Base-by-base conservation (phyloP, 2,888 invertebrate genomes). In the Fragum whitleyi region DNA sequence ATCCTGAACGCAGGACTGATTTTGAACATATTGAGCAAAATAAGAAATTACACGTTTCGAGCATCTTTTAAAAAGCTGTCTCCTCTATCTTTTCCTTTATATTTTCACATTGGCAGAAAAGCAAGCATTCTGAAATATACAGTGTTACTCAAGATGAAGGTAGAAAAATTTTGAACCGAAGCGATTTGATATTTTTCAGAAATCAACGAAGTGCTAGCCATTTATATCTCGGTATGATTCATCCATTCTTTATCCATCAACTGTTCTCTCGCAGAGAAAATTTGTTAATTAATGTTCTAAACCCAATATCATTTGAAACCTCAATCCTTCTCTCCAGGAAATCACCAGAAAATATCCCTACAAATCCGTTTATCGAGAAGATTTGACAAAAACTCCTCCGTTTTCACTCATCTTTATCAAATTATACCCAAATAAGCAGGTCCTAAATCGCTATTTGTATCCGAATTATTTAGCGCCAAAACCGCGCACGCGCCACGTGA, bases 331-430 rank as follows among this genome's bases (percentile, higher is more conserved):
- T 65, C 42, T 9, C 19, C n/a, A 42, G 42, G n/a, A 65, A 65
- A 65, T 65, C n/a, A 65, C 36, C 65, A 61, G 39, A 21, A 65
- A 65, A 65, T 65, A 65, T 65, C 32, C 29, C 42, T 65, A 21
- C 42, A 39, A 65, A 65, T 39, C 65, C 23, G 65, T 65, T 65
- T 65, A 65, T 21, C 26, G 42, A 2, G 65, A 21, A 42, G 42
- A 65, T 26, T 19, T 42, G 42, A 65, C 42, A 65, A 23, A 61
- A 65, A 5, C 42, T 65, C 65, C 57, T 23, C 65, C 39, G 65
- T 65, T 65, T 65, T 65, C 65, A n/a, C 65, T 19, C 39, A 39
- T 65, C 36, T 65, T 65, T 65, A 65, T 65, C 65, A 65, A 65
- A 65, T 65, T 65, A 65, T 65, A 36, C 21, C n/a, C 42, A 65